Evolutionary conservation across 2,797 vertebrate genomes (phyloP), one percentile per base, ranked within the genome.

Genomic region (Alosa sapidissima): DNA sequence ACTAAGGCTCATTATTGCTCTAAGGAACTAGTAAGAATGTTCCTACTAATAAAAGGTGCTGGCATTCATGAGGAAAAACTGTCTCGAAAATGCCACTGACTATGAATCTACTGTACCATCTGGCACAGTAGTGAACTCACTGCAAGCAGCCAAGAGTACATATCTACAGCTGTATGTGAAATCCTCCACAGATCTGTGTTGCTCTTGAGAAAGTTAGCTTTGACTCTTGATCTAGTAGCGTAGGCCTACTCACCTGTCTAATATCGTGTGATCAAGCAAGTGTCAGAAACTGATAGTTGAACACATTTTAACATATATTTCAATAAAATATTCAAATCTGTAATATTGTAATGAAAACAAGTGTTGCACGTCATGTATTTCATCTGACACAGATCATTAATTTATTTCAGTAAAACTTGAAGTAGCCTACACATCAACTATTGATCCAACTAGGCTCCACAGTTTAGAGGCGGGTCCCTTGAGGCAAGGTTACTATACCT

Each of bases 401-500:
- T 72, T 72, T 78, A n/a, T 5, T 41, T 75, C 55, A 62, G n/a
- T 24, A 24, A 24, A 6, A 62, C 58, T 24, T 60, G 68, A 19
- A 47, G 72, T 21, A 78, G 68, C 13, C 28, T 68, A 3, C 54
- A 55, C 19, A 16, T 68, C 13, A n/a, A 24, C 72, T 78, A 72
- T 41, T 16, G 72, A 7, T 78, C 19, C 41, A 45, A 8, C 41
- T 5, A 78, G 16, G 8, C 68, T 24, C 28, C 28, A 28, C 45
- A 5, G 62, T 55, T 21, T 47, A 45, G 72, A 78, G 72, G 72
- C 72, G 36, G 72, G 72, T 78, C 72, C 72, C 36, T 78, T 45
- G 21, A 78, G 72, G 36, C 16, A 47, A 47, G 41, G 72, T 47
- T 45, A 78, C 16, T 93, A 91, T 92, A 97, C 96, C 94, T 96